phyloP scores from a whole-genome alignment of 92 coral and sea anemone genomes.

The Muricea muricata region DNA sequence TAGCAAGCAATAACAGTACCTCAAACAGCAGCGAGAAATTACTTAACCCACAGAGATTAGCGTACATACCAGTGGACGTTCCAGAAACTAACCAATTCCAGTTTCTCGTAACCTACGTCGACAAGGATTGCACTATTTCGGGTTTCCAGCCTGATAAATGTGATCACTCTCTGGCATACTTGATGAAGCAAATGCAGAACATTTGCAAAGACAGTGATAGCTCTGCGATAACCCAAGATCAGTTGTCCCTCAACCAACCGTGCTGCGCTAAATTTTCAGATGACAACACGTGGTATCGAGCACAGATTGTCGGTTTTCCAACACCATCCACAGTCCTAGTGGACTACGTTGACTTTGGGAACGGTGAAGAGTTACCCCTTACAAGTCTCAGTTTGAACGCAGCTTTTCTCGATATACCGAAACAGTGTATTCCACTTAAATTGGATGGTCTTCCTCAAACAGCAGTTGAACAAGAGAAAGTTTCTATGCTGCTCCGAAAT shows the following conservation, averaged over 20 bases:
- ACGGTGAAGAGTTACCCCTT: conserved; percentile 79
- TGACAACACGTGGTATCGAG: conserved; percentile 95
- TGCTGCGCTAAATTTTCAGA: conserved; percentile 85
- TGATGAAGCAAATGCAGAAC: conserved; percentile 75
- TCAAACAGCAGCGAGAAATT: conserved; percentile 19
- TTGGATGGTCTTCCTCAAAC: conserved; percentile 62
- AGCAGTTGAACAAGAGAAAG: conserved; percentile 12
- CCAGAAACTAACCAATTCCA: conserved; percentile 70
- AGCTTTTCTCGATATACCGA: conserved; percentile 80
- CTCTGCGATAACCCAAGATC: conserved; percentile 33
- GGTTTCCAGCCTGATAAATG: conserved; percentile 87
- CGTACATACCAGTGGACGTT: conserved; percentile 71
- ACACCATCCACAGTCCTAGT: conserved; percentile 59
- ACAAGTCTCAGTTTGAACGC: conserved; percentile 74
- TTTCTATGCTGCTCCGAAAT: neutral
- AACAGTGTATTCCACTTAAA: conserved; percentile 82
- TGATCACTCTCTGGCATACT: conserved; percentile 75
- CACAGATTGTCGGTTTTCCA: conserved; percentile 56
- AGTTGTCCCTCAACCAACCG: conserved; percentile 74
- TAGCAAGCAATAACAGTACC: neutral
- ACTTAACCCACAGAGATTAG: conserved; percentile 13
- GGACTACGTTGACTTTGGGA: conserved; percentile 92
- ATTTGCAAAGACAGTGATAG: conserved; percentile 38
- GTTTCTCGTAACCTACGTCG: conserved; percentile 87
- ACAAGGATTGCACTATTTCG: conserved; percentile 83